phyloP scores from a whole-genome alignment of 2,113 vertebrate genomes.

The Erythrocercus mccallii region DNA sequence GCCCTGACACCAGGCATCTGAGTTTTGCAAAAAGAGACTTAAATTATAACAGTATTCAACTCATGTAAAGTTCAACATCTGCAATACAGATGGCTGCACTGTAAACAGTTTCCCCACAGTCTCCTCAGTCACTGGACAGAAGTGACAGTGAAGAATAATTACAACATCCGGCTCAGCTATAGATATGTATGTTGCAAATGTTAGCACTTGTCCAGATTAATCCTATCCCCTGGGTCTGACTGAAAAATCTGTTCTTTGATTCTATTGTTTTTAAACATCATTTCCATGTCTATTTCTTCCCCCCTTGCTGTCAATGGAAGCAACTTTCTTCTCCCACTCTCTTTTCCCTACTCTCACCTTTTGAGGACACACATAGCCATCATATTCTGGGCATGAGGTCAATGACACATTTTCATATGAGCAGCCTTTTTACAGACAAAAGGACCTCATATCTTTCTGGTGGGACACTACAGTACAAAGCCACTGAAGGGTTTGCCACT shows the following conservation, averaged over 20 bases:
- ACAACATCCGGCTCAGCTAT: neutral
- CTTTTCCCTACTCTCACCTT: neutral
- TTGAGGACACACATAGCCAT: neutral
- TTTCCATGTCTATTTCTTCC: neutral
- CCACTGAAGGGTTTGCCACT: neutral
- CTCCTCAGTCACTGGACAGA: neutral
- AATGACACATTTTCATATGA: neutral
- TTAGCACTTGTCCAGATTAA: neutral
- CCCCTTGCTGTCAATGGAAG: fast-evolving
- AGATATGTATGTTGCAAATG: neutral
- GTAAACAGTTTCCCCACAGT: neutral
- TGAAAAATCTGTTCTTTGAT: neutral
- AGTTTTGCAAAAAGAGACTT: neutral
- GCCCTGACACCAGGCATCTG: neutral
- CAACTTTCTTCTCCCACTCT: neutral
- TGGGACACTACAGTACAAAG: neutral
- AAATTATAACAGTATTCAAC: neutral
- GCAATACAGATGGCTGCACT: neutral
- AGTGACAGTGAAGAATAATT: neutral
- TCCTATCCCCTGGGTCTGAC: neutral
- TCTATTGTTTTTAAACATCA: neutral
- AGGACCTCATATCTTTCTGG: neutral
- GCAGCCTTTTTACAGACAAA: neutral
- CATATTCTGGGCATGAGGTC: neutral
- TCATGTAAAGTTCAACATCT: neutral